These are phyloP conservation scores for Stratiomys singularior DNA, from an alignment of 2,888 invertebrate genomes.

Conservation along the genomic window DNA sequence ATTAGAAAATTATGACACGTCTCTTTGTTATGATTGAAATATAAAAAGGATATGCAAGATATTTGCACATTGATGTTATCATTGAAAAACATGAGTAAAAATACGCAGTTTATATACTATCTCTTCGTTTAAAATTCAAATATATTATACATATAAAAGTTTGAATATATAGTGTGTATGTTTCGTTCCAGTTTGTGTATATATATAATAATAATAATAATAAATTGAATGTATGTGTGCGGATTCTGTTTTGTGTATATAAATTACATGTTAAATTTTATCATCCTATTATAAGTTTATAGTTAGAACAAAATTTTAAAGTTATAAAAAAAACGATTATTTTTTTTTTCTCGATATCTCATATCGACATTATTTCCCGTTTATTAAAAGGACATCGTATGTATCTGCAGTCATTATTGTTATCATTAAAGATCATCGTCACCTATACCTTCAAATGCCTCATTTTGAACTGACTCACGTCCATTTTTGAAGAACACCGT, in stretches of 20 bases:
- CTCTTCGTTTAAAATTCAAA: conserved; percentile 5
- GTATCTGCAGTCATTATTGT: not conserved
- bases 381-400: not conserved
- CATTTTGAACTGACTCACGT: conserved; percentile 83
- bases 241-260: conserved; percentile 26
- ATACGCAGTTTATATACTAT: not conserved
- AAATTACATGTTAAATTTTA: conserved; percentile 14
- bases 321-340: not conserved
- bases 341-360: conserved; percentile 16
- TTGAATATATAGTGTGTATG: not conserved
- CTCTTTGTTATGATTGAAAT: not conserved
- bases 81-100: not conserved
- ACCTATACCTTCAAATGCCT: conserved; percentile 94
- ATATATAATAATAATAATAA: not conserved
- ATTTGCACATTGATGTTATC: conserved; percentile 2
- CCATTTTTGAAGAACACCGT: conserved; percentile 77
- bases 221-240: conserved; percentile 25
- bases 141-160: conserved; percentile 23
- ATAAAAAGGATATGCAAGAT: conserved; percentile 25
- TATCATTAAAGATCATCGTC: conserved; percentile 84
- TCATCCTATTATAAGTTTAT: not conserved
- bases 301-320: not conserved
- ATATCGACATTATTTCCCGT: conserved; percentile 26
- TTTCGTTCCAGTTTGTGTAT: not conserved
- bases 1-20: too few relatives aligned